Base-by-base conservation (phyloP, 2,888 invertebrate genomes). In the Chymomyza caudatula region DNA sequence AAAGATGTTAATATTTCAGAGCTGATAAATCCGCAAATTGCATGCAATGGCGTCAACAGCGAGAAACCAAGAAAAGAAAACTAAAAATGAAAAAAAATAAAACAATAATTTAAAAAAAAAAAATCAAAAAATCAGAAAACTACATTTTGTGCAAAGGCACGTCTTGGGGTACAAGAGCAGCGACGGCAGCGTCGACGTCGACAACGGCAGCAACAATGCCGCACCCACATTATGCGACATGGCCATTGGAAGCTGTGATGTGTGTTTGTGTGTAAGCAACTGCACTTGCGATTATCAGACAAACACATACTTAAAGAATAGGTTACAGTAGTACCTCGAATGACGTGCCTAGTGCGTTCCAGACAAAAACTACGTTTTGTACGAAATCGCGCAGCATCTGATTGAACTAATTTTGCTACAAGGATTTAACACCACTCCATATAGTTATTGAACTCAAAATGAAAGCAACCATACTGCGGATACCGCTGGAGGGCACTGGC, bases 121-220 rank as follows among this genome's bases (percentile, higher is more conserved):
- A 52, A 52, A 52, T 20, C 3, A 20, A 52, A 52, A 51, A 52
- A 22, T 8, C 64, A 69, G 66, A 74, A 74, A 74, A 74, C 76
- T 70, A 65, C 70, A 76, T 76, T 75, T 76, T 67, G 73, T 75
- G 74, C 77, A 76, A 62, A 60, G 70, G 57, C 74, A 75, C 74
- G 77, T 76, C 57, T 73, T 69, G 69, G 44, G 64, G 54, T 69
- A 63, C 62, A 66, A 44, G 15, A 42, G 53, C 25, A 42, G 6
- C 25, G 2, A 58, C 44, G 22, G 23, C 47, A 58, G 23, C 19
- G 44, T 43, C 15, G 44, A 13, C 15, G 15, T 13, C 13, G 44
- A 5, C 13, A 13, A 37, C 5, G 43, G 15, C 43, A 43, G 15
- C 43, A 15, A 43, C 43, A 15, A 43, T 44, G 57, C 53, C 66